A percentile compares a stretch with the other conserved stretches of the same genome.
phyloP scores from a whole-genome alignment of 2,888 invertebrate species.

The Eupeodes luniger region DNA sequence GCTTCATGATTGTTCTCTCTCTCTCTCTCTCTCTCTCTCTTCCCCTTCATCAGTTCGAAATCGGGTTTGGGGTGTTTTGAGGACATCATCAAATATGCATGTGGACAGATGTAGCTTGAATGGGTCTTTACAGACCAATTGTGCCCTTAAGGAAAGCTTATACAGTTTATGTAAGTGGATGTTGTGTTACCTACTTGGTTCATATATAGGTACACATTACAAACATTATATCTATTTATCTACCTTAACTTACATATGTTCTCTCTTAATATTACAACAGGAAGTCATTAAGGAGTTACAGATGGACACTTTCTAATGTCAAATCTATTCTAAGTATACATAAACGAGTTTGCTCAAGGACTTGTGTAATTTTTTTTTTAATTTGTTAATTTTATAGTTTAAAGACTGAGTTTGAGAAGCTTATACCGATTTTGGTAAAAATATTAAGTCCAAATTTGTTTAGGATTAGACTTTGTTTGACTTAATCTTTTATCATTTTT shows the following conservation, averaged over 20 bases:
- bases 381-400: not conserved
- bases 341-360: not conserved
- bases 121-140: conserved; percentile 52
- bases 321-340: too few relatives aligned
- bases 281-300: conserved; percentile 51
- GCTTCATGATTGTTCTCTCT: conserved; percentile 1
- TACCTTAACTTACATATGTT: conserved; percentile 32
- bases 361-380: not conserved
- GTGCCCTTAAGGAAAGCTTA: conserved; percentile 6
- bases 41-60: too few relatives aligned
- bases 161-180: conserved; percentile 33
- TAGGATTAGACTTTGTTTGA: too few relatives aligned
- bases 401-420: not conserved
- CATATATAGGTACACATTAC: not conserved
- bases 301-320: conserved; percentile 22
- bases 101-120: conserved; percentile 63
- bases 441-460: too few relatives aligned
- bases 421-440: too few relatives aligned
- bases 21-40: too few relatives aligned
- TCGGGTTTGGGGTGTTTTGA: too few relatives aligned
- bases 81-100: conserved; percentile 62
- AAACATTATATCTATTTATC: not conserved
- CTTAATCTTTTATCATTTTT: too few relatives aligned
- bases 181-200: conserved; percentile 3
- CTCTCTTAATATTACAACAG: conserved; percentile 26